Conservation (phyloP, 2,888 invertebrate species). For the Bombylius major region DNA sequence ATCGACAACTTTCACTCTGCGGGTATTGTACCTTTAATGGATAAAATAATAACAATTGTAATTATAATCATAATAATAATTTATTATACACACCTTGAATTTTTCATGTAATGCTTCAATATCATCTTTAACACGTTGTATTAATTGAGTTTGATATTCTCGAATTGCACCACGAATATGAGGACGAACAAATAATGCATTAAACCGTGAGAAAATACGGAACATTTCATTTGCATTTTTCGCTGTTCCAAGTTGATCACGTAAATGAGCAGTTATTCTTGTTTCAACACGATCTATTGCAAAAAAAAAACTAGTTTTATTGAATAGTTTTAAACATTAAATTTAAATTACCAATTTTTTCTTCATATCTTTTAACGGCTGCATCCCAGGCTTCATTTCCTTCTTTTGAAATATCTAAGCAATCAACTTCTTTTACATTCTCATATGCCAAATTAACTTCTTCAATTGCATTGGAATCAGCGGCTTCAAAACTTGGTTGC, state of each 20-base stretch:
- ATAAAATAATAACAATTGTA: slow-evolving; percentile 8
- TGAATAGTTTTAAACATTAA: not conserved
- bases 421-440: slow-evolving; percentile 97
- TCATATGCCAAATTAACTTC: slow-evolving; percentile 93
- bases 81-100: slow-evolving; percentile 60
- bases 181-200: slow-evolving; percentile 95
- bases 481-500: slow-evolving; percentile 70
- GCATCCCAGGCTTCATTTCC: slow-evolving; percentile 98
- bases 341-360: slow-evolving; percentile 60
- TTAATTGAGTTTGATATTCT: slow-evolving; percentile 97
- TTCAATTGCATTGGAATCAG: slow-evolving; percentile 93
- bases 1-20: slow-evolving; percentile 82
- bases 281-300: slow-evolving; percentile 80
- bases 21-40: slow-evolving; percentile 73
- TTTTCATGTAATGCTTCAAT: slow-evolving; percentile 96
- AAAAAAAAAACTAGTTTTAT: not conserved
- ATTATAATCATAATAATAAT: not conserved
- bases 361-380: slow-evolving; percentile 92
- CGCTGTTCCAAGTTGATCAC: slow-evolving; percentile 95
- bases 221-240: slow-evolving; percentile 99
- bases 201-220: slow-evolving; percentile 94
- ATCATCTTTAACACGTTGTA: slow-evolving; percentile 97
- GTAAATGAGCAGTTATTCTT: slow-evolving; percentile 89
- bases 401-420: slow-evolving; percentile 91
- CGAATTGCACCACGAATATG: slow-evolving; percentile 98